phyloP scores from a whole-genome alignment of 2,888 invertebrate genomes.

The Tenthredo amoena region DNA sequence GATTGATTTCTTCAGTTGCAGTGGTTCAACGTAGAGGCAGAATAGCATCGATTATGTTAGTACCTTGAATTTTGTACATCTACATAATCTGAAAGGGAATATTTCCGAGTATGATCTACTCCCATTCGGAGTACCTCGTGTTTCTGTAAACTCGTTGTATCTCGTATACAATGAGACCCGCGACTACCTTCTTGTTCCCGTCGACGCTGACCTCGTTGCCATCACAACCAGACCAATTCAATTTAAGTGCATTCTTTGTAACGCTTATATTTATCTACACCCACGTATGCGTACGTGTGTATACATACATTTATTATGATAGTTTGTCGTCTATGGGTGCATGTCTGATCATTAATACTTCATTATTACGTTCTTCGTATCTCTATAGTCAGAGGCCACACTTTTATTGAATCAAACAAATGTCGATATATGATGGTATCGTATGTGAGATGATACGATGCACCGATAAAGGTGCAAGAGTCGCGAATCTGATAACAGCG shows the following conservation, averaged over 20 bases:
- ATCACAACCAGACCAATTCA: constrained; percentile 22
- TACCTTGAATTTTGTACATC: not conserved
- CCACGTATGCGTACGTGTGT: not conserved
- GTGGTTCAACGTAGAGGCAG: not conserved
- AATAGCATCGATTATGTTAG: not conserved
- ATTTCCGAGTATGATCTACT: not conserved
- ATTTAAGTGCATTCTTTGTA: constrained; percentile 20
- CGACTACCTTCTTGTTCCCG: constrained; percentile 28
- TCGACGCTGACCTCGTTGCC: constrained; percentile 29
- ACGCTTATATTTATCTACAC: not conserved
- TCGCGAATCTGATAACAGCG: not conserved
- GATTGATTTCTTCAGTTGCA: not conserved
- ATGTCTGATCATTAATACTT: not conserved
- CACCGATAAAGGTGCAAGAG: not conserved
- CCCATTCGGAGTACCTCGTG: not conserved
- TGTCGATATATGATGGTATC: not conserved
- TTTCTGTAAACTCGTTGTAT: constrained; percentile 31
- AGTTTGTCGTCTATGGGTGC: not conserved
- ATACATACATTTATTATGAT: not conserved
- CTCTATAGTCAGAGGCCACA: not conserved
- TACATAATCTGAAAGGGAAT: not conserved
- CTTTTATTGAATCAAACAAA: not conserved
- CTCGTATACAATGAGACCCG: constrained; percentile 43
- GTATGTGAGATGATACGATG: not conserved
- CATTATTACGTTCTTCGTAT: not conserved